Evolutionary conservation across 2,888 invertebrate genomes (phyloP).

Genomic region (Drosophila subsilvestris): DNA sequence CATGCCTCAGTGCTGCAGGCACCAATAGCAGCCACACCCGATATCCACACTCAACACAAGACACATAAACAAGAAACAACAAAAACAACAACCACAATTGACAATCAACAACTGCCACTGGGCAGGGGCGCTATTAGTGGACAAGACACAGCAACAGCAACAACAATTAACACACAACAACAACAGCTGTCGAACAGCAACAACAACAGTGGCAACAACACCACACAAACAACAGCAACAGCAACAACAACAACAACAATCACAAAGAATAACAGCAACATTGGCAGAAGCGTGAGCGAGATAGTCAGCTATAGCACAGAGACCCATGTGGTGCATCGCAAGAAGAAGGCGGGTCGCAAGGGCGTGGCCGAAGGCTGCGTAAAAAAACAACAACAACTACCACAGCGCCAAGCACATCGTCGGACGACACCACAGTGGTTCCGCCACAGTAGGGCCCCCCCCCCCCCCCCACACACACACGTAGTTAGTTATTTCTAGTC

Average conservation of each 20-base stretch:
- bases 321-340: conserved; percentile 79
- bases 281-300: conserved; percentile 71
- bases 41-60: conserved; percentile 17
- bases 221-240: conserved; percentile 45
- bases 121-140: conserved; percentile 22
- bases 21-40: conserved; percentile 47
- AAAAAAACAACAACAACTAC: conserved; percentile 36
- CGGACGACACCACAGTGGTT: conserved; percentile 30
- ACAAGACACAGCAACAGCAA: conserved; percentile 17
- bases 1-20: conserved; percentile 77
- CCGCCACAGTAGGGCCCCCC: conserved; percentile 38
- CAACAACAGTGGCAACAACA: conserved; percentile 42
- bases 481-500: conserved; percentile 76
- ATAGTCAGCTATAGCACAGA: conserved; percentile 81
- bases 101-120: conserved; percentile 3
- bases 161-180: conserved; percentile 14
- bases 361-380: conserved; percentile 52
- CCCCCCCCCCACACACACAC: background rate
- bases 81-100: conserved; percentile 37
- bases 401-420: conserved; percentile 28
- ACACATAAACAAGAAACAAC: conserved; percentile 16
- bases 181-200: conserved; percentile 34
- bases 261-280: conserved; percentile 20
- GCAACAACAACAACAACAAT: conserved; percentile 22
- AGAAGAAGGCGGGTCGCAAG: conserved; percentile 63